Evolutionary conservation across 2,113 vertebrate species (phyloP), one percentile per base, ranked within the genome.

Genomic region (Prochilodus magdalenae): DNA sequence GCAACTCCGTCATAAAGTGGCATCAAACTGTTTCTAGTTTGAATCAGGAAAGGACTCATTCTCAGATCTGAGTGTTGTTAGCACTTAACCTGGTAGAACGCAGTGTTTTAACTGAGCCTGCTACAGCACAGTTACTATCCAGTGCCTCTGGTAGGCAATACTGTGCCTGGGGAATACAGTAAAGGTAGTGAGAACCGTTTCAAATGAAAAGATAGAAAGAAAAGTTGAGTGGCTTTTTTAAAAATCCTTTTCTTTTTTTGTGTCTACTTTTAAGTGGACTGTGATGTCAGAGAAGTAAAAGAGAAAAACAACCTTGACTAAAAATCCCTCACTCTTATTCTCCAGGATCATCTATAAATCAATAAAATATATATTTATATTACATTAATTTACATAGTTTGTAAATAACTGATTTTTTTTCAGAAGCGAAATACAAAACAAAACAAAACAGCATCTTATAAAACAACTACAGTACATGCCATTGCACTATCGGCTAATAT

Each of bases 391-490:
- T 91, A 92, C 91, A 90, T 72, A 85, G 47, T 79, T 51, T 87
- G 88, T 91, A 90, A 91, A 89, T 89, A 84, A 88, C 70, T 51
- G 49, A 16, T 49, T 55, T 80, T 29, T 77, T 85, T 75, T 90
- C 81, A 88, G 86, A 90, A 87, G 89, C 77, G 91, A 93, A 90
- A 90, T 82, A 84, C 88, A 89, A 92, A 90, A 92, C 88, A 89
- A 92, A 90, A 92, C 82, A 91, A 92, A 87, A 92, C 80, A 87
- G 90, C 88, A 86, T 90, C 79, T 83, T 86, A 88, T 92, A 92
- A 91, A 80, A 90, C 55, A 91, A 67, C 82, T 81, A 84, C 79
- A 89, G 86, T 87, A 92, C 93, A 95, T 92, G 92, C 91, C 72
- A 82, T 86, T 66, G 79, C 91, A 93, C 90, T 90, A 90, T 84